phyloP scores from a whole-genome alignment of 2,888 invertebrate species.

The Tetragnatha montana region DNA sequence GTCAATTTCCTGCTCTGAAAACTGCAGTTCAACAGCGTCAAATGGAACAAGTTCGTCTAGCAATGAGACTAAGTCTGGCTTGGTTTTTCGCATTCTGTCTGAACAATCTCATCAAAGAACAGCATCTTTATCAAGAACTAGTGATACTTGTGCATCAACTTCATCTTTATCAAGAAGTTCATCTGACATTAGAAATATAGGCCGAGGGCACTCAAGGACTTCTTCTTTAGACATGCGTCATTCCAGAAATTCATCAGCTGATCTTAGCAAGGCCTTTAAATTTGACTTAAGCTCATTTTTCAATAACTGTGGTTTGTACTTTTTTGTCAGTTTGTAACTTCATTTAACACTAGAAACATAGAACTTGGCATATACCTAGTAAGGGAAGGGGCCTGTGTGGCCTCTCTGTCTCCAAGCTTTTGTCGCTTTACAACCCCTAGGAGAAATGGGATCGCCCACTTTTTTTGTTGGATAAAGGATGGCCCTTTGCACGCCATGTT shows the following conservation, averaged over 20 bases:
- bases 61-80: conserved; percentile 75
- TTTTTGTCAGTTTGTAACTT: neutral
- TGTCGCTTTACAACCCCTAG: too few species aligned
- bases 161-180: conserved; percentile 72
- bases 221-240: conserved; percentile 88
- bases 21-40: conserved; percentile 6
- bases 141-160: conserved; percentile 82
- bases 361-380: neutral
- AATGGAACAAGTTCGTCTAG: neutral
- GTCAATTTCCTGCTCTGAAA: conserved; percentile 33
- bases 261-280: conserved; percentile 83
- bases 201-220: conserved; percentile 84
- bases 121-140: conserved; percentile 84
- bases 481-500: too few species aligned
- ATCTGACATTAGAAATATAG: conserved; percentile 71
- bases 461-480: too few species aligned
- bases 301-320: conserved; percentile 74
- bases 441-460: too few species aligned
- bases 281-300: conserved; percentile 85
- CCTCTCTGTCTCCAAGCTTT: neutral
- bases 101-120: conserved; percentile 64
- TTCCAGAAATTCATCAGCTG: conserved; percentile 84
- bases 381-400: neutral
- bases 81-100: conserved; percentile 75
- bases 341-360: neutral